Percentiles rank a stretch among this genome's conserved stretches.
phyloP scores from a whole-genome alignment of 2,888 invertebrate species.

The Gasteruption jaculator region DNA sequence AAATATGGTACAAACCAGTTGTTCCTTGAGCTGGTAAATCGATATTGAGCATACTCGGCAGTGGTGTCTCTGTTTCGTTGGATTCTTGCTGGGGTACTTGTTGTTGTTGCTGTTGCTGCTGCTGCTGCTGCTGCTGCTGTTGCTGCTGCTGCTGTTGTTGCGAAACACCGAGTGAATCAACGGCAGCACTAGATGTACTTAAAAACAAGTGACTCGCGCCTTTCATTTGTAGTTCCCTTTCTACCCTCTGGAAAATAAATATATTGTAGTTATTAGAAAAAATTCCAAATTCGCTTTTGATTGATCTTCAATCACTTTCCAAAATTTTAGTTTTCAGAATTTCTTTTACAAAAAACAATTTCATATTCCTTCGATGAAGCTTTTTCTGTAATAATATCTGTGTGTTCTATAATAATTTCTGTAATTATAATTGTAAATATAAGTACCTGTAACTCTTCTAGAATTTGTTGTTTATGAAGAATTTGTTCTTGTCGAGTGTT shows the following conservation, averaged over 20 bases:
- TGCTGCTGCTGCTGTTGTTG: constrained; percentile 36
- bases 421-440: too few species aligned
- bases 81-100: constrained; percentile 35
- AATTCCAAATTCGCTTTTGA: too few species aligned
- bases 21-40: constrained; percentile 48
- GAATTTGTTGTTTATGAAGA: constrained; percentile 65
- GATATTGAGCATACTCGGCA: constrained; percentile 54
- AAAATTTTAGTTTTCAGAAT: too few species aligned
- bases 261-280: constrained; percentile 2
- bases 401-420: too few species aligned
- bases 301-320: too few species aligned
- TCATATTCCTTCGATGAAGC: too few species aligned
- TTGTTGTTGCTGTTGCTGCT: constrained; percentile 29
- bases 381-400: too few species aligned
- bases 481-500: constrained; percentile 59
- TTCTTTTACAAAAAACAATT: too few species aligned
- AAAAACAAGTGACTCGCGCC: constrained; percentile 42
- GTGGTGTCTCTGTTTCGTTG: constrained; percentile 37
- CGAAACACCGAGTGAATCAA: constrained; percentile 28
- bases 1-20: constrained; percentile 34
- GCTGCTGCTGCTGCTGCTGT: constrained; percentile 25
- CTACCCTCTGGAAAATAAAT: constrained; percentile 58
- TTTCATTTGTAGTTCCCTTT: constrained; percentile 62
- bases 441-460: constrained; percentile 57
- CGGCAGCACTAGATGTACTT: constrained; percentile 34